These are phyloP conservation scores for Meleagris gallopavo DNA, from an alignment of 2,113 vertebrate genomes.

Conservation along the genomic window DNA sequence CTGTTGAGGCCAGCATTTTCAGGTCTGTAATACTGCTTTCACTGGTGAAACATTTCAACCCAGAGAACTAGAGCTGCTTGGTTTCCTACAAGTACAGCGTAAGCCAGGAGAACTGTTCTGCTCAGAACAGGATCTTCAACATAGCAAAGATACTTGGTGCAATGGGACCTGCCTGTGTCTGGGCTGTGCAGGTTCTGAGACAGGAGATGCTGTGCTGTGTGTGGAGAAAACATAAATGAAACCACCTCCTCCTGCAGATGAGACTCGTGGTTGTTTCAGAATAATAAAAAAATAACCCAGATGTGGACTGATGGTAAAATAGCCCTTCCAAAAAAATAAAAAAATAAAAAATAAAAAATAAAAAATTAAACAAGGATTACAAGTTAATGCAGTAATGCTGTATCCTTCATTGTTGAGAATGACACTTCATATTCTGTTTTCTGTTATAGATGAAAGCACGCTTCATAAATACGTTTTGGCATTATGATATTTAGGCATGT, in stretches of 20 bases:
- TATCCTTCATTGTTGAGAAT: background rate
- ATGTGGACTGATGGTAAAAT: background rate
- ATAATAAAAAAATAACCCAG: background rate
- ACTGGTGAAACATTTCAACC: background rate
- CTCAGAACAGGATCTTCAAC: constrained; percentile 22
- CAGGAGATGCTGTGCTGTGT: background rate
- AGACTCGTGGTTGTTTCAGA: background rate
- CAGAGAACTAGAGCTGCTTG: background rate
- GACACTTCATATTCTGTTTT: background rate
- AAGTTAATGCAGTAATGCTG: background rate
- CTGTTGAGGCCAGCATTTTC: background rate
- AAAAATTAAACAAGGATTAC: background rate
- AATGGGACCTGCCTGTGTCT: background rate
- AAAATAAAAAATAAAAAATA: too few species aligned
- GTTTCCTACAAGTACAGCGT: background rate
- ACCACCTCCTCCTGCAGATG: background rate
- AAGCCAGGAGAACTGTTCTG: background rate
- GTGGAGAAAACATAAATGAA: background rate
- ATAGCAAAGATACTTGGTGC: background rate
- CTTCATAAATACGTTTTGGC: background rate
- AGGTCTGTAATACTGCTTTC: background rate
- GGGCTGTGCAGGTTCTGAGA: background rate
- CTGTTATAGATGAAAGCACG: background rate
- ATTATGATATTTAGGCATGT: background rate
- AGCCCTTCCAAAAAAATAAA: background rate